These are phyloP conservation scores for Drosophila triauraria DNA, from an alignment of 1,140 invertebrate species.

Conservation along the genomic window DNA sequence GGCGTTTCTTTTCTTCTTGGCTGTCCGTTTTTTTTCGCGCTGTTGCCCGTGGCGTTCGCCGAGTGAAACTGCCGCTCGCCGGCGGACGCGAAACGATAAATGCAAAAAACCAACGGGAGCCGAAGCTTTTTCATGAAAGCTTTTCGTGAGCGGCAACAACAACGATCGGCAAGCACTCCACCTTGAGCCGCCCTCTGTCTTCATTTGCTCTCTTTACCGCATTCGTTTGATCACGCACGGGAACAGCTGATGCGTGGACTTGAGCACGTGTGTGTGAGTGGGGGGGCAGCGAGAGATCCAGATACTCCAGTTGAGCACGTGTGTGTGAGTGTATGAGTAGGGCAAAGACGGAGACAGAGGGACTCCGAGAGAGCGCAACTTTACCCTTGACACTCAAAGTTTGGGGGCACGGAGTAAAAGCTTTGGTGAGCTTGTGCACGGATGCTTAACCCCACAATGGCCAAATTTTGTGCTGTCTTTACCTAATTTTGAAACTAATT, in stretches of 20 bases:
- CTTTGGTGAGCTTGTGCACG: background rate
- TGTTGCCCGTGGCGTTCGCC: slow-evolving; percentile 31
- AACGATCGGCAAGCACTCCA: slow-evolving; percentile 28
- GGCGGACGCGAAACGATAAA: slow-evolving; percentile 48
- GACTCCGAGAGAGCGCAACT: background rate
- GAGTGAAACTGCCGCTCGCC: slow-evolving; percentile 45
- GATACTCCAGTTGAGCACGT: background rate
- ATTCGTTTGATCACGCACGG: slow-evolving; percentile 26
- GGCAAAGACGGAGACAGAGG: background rate
- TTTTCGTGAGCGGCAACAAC: slow-evolving; percentile 10
- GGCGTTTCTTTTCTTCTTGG: background rate
- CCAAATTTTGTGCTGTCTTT: too few species aligned
- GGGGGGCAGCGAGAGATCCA: background rate
- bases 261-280: background rate
- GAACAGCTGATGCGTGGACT: slow-evolving; percentile 18
- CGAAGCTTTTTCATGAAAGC: slow-evolving; percentile 24
- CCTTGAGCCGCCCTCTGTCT: slow-evolving; percentile 60
- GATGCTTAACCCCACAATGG: background rate
- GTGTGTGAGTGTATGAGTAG: background rate
- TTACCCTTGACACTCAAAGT: slow-evolving; percentile 22
- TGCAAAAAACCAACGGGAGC: slow-evolving; percentile 27
- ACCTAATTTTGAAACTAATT: too few species aligned
- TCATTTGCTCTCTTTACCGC: background rate
- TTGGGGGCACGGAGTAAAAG: slow-evolving; percentile 3
- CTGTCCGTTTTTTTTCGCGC: background rate